Conservation (phyloP, 2,797 vertebrate species). For the Gephyroberyx darwinii region DNA sequence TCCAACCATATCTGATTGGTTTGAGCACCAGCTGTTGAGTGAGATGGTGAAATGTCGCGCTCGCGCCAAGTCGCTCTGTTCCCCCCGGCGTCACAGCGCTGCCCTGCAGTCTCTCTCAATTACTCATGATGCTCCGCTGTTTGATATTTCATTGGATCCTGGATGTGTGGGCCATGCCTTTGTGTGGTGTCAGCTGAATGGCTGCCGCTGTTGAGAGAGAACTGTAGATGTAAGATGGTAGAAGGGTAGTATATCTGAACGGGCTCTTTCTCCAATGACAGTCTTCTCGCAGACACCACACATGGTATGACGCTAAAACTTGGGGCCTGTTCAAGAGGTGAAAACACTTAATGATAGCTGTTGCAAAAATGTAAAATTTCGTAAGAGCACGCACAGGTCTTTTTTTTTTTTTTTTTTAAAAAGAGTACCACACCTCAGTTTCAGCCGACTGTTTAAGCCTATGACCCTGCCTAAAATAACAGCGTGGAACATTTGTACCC, state of each 20-base stretch:
- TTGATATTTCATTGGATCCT: constrained; percentile 54
- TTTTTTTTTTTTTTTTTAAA: not conserved
- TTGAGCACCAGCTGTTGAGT: constrained; percentile 75
- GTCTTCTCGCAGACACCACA: no score
- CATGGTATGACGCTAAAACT: no score
- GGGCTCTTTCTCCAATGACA: not conserved
- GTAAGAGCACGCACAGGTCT: not conserved
- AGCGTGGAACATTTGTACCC: constrained; percentile 22
- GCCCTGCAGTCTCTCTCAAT: constrained; percentile 68
- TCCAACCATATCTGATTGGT: constrained; percentile 72
- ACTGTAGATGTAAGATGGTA: not conserved
- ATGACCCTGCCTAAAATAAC: constrained; percentile 24
- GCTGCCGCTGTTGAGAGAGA: not conserved
- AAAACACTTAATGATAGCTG: not conserved
- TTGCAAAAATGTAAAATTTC: constrained; percentile 5
- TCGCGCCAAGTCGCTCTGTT: constrained; percentile 61
- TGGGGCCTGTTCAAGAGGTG: not conserved
- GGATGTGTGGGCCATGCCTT: constrained; percentile 47
- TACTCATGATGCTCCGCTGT: constrained; percentile 69
- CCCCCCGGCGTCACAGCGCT: constrained; percentile 48
- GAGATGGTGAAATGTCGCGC: constrained; percentile 63
- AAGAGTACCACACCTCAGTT: not conserved
- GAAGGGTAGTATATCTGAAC: no score
- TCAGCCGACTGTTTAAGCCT: not conserved
- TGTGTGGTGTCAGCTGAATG: constrained; percentile 42